phyloP scores from a whole-genome alignment of 2,113 vertebrate genomes.

The Thryonomys swinderianus region DNA sequence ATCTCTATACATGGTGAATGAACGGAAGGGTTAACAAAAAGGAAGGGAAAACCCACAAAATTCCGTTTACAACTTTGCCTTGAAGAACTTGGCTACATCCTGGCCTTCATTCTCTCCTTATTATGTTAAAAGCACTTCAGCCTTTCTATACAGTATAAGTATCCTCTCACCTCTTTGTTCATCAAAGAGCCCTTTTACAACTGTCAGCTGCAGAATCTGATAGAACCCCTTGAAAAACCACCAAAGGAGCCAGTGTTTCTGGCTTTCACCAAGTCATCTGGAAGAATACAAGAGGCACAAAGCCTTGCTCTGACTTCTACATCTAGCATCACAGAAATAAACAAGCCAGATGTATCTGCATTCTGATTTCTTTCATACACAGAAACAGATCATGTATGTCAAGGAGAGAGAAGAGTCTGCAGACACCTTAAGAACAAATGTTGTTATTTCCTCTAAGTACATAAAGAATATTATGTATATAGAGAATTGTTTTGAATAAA shows the following conservation, averaged over 20 bases:
- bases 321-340: slow-evolving; percentile 3
- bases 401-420: not conserved
- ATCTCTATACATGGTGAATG: not conserved
- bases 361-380: not conserved
- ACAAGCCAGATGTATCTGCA: not conserved
- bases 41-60: not conserved
- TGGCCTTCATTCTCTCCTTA: not conserved
- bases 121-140: not conserved
- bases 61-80: not conserved
- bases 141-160: not conserved
- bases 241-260: not conserved
- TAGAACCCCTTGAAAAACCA: not conserved
- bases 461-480: not conserved
- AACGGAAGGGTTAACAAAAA: not conserved
- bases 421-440: not conserved
- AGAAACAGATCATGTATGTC: not conserved
- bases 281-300: not conserved
- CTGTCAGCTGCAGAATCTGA: not conserved
- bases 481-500: slow-evolving; percentile 50
- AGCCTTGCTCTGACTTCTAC: not conserved
- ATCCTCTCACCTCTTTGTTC: not conserved
- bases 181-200: not conserved
- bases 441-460: not conserved
- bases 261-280: not conserved
- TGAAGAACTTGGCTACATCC: not conserved